Percentiles rank a stretch among this genome's conserved stretches.
phyloP scores from a whole-genome alignment of 92 coral and sea anemone species.

The Galaxea fascicularis region DNA sequence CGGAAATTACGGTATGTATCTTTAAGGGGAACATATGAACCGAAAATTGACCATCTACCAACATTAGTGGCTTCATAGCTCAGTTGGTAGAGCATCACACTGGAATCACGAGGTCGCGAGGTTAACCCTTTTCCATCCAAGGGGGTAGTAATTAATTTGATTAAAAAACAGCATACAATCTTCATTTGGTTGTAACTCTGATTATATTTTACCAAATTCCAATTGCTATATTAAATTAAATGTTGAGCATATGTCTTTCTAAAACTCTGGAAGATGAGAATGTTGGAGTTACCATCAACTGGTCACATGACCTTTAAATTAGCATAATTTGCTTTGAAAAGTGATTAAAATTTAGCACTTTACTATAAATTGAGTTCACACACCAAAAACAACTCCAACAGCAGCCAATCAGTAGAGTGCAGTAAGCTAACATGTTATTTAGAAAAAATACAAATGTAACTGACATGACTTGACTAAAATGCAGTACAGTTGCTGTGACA shows the following conservation, averaged over 20 bases:
- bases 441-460: constrained; percentile 11
- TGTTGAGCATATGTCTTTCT: neutral
- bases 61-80: no score
- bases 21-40: no score
- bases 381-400: constrained; percentile 8
- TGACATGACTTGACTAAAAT: constrained; percentile 8
- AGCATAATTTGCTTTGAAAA: constrained; percentile 2
- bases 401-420: constrained; percentile 3
- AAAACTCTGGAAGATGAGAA: neutral
- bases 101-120: no score
- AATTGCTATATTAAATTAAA: constrained; percentile 29
- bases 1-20: no score
- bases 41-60: no score
- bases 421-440: constrained; percentile 19
- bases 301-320: constrained; percentile 17
- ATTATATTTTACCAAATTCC: constrained; percentile 28
- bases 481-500: neutral
- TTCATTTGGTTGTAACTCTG: constrained; percentile 16
- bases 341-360: constrained; percentile 16
- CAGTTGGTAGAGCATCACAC: no score
- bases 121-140: constrained; percentile 44
- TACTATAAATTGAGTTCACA: constrained; percentile 30
- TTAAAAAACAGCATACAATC: neutral
- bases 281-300: neutral
- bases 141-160: constrained; percentile 23